Percentiles rank a stretch among this genome's conserved stretches.
These are phyloP conservation scores for Eurypyga helias DNA, from an alignment of 2,113 vertebrate genomes.

Conservation along the genomic window DNA sequence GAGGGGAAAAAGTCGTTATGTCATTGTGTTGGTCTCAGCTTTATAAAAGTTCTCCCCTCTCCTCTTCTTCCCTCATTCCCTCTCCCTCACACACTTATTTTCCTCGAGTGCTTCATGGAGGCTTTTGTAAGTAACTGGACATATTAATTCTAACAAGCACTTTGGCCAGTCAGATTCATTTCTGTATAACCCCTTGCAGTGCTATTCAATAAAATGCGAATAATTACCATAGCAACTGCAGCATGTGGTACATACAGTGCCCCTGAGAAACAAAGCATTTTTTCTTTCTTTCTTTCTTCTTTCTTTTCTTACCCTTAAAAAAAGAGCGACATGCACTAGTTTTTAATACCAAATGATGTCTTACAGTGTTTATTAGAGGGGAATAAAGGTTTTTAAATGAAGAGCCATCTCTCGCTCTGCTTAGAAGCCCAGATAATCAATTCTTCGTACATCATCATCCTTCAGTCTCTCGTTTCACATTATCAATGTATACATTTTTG, in stretches of 20 bases:
- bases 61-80: neutral
- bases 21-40: neutral
- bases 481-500: constrained; percentile 53
- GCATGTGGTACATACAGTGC: constrained; percentile 69
- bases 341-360: constrained; percentile 69
- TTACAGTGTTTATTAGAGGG: constrained; percentile 58
- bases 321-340: constrained; percentile 47
- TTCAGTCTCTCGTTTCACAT: constrained; percentile 23
- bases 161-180: constrained; percentile 71
- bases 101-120: constrained; percentile 48
- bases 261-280: constrained; percentile 77
- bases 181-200: constrained; percentile 74
- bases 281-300: constrained; percentile 50
- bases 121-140: constrained; percentile 77
- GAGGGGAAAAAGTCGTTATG: neutral
- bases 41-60: neutral
- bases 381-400: constrained; percentile 16
- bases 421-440: neutral
- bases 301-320: constrained; percentile 9
- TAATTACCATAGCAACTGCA: constrained; percentile 85
- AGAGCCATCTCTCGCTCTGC: neutral
- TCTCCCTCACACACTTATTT: constrained; percentile 13
- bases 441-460: neutral
- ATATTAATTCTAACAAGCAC: constrained; percentile 59
- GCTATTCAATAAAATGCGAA: constrained; percentile 77